Evolutionary conservation across 53 echinoderm and acorn worm genomes (phyloP).

Genomic region (Zoroaster sp.): DNA sequence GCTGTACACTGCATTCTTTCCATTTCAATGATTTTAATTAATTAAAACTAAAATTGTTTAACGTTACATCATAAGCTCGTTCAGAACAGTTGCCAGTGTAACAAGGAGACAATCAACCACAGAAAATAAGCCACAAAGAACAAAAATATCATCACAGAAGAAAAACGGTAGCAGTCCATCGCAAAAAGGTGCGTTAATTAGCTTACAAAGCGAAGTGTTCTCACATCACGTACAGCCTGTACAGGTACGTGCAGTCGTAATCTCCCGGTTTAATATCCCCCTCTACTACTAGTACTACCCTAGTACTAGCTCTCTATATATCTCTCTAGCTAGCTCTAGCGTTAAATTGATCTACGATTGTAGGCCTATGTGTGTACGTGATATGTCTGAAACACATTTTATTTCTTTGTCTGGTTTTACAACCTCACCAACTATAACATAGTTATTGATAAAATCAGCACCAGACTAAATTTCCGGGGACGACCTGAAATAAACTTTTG

Average conservation of each 20-base stretch:
- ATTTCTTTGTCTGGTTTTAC: neutral
- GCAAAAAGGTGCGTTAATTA: neutral
- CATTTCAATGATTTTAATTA: no score
- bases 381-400: neutral
- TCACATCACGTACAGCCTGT: no score
- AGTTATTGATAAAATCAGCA: neutral
- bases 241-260: no score
- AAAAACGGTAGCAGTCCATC: slow-evolving; percentile 90
- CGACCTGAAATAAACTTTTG: neutral
- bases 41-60: no score
- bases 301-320: no score
- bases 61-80: neutral
- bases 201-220: neutral
- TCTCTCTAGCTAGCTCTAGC: no score
- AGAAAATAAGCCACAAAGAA: slow-evolving; percentile 56
- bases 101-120: slow-evolving; percentile 48
- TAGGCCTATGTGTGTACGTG: no score
- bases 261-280: no score
- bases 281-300: neutral
- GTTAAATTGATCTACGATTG: no score
- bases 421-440: neutral
- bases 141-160: slow-evolving; percentile 77
- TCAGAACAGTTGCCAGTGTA: slow-evolving; percentile 54
- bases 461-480: neutral
- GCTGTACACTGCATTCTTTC: no score